These are phyloP conservation scores for Typhlichthys subterraneus DNA, from an alignment of 2,797 vertebrate genomes.

Conservation along the genomic window DNA sequence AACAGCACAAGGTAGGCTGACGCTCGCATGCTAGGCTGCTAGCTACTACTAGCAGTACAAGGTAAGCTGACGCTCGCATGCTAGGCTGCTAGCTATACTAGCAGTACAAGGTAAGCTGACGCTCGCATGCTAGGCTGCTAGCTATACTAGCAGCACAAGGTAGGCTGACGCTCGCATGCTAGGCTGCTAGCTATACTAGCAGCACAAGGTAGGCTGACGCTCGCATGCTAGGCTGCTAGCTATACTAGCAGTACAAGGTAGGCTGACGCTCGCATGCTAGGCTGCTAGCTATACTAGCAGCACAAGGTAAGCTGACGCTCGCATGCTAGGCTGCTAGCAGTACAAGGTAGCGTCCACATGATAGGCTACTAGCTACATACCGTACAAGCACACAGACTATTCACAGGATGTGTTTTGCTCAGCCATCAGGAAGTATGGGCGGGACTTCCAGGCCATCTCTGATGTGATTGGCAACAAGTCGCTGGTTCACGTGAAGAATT, in stretches of 20 bases:
- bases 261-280: neutral
- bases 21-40: neutral
- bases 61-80: neutral
- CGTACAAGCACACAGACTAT: no score
- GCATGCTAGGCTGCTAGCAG: no score
- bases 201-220: neutral
- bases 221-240: neutral
- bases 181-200: neutral
- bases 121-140: neutral
- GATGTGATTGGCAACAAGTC: slow-evolving; percentile 96
- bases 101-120: neutral
- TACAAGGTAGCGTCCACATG: no score
- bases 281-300: neutral
- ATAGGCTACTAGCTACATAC: no score
- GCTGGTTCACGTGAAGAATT: slow-evolving; percentile 93
- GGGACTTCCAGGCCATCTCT: slow-evolving; percentile 93
- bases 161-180: neutral
- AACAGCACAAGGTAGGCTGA: neutral
- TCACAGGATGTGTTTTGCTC: neutral
- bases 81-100: neutral
- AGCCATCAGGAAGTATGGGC: slow-evolving; percentile 93
- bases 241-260: neutral
- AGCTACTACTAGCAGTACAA: neutral
- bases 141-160: neutral
- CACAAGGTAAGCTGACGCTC: no score